Percentiles rank a stretch among this genome's conserved stretches.
Evolutionary conservation across 2,113 vertebrate species (phyloP).

Genomic region (Pteruthius melanotis): DNA sequence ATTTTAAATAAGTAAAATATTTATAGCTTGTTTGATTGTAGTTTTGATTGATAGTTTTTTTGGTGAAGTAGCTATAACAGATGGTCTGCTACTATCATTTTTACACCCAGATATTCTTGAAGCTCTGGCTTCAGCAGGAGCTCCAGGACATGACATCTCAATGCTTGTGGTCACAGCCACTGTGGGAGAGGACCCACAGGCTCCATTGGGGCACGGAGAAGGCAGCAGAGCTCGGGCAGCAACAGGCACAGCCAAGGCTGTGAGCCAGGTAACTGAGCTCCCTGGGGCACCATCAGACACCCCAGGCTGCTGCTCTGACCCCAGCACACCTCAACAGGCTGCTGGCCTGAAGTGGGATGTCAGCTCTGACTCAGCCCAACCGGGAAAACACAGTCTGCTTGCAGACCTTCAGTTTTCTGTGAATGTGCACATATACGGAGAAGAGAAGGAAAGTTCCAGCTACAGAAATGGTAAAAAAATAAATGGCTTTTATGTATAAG

Average conservation of each 20-base stretch:
- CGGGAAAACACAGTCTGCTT: background rate
- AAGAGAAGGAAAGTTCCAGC: background rate
- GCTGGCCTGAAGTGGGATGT: background rate
- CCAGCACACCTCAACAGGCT: too few species aligned
- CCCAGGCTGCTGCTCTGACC: background rate
- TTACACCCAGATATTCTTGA: background rate
- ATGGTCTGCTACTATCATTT: background rate
- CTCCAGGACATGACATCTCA: background rate
- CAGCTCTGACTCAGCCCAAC: background rate
- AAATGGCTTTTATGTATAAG: background rate
- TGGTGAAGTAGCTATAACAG: background rate
- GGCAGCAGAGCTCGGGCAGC: background rate
- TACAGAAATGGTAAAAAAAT: background rate
- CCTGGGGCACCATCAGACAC: background rate
- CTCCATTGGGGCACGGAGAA: background rate
- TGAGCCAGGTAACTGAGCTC: background rate
- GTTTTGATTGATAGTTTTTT: too few species aligned
- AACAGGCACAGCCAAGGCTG: background rate
- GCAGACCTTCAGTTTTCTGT: background rate
- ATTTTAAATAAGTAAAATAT: background rate
- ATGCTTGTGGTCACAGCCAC: background rate
- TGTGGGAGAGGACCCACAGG: accelerated
- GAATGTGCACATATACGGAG: accelerated
- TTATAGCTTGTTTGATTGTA: background rate
- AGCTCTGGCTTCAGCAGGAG: background rate